Evolutionary conservation across 2,888 invertebrate species (phyloP).

Genomic region (Orgyia antiqua): DNA sequence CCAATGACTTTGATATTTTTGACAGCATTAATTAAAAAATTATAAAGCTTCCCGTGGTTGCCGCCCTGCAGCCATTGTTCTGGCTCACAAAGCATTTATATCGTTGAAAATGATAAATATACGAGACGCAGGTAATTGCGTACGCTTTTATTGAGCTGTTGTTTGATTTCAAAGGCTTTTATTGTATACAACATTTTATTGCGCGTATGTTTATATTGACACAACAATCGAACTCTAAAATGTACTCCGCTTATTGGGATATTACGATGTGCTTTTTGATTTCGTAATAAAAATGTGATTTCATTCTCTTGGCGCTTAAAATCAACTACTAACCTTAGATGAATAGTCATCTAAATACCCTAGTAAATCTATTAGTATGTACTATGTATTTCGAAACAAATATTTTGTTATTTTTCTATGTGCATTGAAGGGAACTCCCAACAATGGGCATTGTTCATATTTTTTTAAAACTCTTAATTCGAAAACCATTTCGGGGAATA

Average conservation of each 20-base stretch:
- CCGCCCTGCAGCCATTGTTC: slow-evolving; percentile 50
- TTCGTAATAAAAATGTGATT: too few relatives aligned
- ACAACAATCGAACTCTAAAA: slow-evolving; percentile 25
- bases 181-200: slow-evolving; percentile 46
- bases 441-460: too few relatives aligned
- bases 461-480: too few relatives aligned
- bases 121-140: slow-evolving; percentile 69
- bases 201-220: slow-evolving; percentile 25
- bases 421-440: too few relatives aligned
- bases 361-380: too few relatives aligned
- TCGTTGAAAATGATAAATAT: slow-evolving; percentile 73
- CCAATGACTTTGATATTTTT: slow-evolving; percentile 77
- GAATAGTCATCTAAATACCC: too few relatives aligned
- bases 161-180: slow-evolving; percentile 70
- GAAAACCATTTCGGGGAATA: too few relatives aligned
- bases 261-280: slow-evolving; percentile 10
- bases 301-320: too few relatives aligned
- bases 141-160: slow-evolving; percentile 66
- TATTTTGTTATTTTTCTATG: too few relatives aligned
- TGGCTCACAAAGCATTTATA: slow-evolving; percentile 63
- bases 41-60: slow-evolving; percentile 67
- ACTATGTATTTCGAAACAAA: too few relatives aligned
- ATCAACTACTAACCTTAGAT: too few relatives aligned
- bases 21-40: slow-evolving; percentile 76
- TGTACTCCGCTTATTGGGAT: slow-evolving; percentile 17